Evolutionary conservation across 2,888 invertebrate genomes (phyloP), one percentile per base, ranked within the genome.

Genomic region (Lycophotia porphyrea): DNA sequence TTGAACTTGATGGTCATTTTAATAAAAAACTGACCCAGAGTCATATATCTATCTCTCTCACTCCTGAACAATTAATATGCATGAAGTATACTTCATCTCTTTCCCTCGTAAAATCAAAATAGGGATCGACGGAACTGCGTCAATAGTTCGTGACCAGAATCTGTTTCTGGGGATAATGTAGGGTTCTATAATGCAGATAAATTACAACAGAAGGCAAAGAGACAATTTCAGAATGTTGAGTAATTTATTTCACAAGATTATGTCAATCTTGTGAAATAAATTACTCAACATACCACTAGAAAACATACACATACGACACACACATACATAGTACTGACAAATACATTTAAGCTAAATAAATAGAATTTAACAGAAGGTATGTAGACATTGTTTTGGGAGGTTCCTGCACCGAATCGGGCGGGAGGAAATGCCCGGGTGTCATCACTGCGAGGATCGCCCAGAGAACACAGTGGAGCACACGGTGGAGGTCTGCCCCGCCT

Each of bases 71-170:
- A 76, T 71, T 73, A 63, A 27, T 75, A 65, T 63, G 21, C 15
- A 69, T 44, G 31, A 24, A 21, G 1, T 24, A 2, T 47, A 11
- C 74, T 74, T 58, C 36, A 60, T 84, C 88, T 76, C 84, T 60
- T 88, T 85, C 63, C 15, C n/a, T 15, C 74, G 42, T 34, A 21
- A 71, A 88, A 80, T 83, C 84, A 83, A 88, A 85, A 85, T 72
- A 74, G 39, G 34, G 70, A 80, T 66, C 31, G 60, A 61, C 34
- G 44, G 24, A 34, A 47, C 74, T 52, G 49, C 67, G 78, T 75
- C 81, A 86, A 86, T 86, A 86, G 78, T 60, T 84, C 86, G 88
- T 86, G 86, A 88, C 78, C 36, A 44, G 88, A 86, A 80, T 86
- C 27, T 9, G 68, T 76, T 75, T 75, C 15, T 31, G 5, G 52